Evolutionary conservation across 1,140 invertebrate species (phyloP).

Genomic region (Dendroctonus ponderosae): DNA sequence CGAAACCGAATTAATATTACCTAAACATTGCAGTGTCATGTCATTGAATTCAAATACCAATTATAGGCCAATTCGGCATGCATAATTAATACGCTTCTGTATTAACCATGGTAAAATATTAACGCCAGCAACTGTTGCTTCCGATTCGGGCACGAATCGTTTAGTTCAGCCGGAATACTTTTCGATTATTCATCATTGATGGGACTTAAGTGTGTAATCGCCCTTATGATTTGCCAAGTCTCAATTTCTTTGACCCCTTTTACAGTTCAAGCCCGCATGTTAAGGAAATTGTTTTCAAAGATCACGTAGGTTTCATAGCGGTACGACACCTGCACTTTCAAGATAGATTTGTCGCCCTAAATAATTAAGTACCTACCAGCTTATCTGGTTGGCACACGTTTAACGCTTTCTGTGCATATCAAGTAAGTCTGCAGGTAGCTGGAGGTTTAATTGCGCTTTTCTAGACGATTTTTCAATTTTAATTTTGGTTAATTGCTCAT

Average conservation of each 20-base stretch:
- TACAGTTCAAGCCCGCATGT: constrained; percentile 44
- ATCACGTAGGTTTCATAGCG: constrained; percentile 34
- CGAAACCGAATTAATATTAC: constrained; percentile 44
- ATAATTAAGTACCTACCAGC: constrained; percentile 7
- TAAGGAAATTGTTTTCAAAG: constrained; percentile 39
- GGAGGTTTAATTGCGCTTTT: too few species aligned
- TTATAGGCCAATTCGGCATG: constrained; percentile 49
- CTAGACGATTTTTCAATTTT: too few species aligned
- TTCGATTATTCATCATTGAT: not conserved
- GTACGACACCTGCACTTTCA: constrained; percentile 24
- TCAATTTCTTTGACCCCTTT: constrained; percentile 43
- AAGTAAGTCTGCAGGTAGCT: too few species aligned
- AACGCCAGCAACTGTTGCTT: constrained; percentile 48
- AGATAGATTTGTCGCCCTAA: constrained; percentile 22
- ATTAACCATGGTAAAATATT: constrained; percentile 48
- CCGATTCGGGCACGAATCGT: constrained; percentile 29
- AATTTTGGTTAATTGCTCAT: too few species aligned
- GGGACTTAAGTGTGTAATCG: not conserved
- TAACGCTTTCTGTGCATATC: not conserved
- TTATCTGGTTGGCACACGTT: not conserved
- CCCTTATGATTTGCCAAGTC: constrained; percentile 32
- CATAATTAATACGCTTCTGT: constrained; percentile 47
- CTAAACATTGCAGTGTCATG: constrained; percentile 46
- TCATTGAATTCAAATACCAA: constrained; percentile 47
- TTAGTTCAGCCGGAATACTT: not conserved